Conservation (phyloP, 2,888 invertebrate species). For the Eilema caniola region DNA sequence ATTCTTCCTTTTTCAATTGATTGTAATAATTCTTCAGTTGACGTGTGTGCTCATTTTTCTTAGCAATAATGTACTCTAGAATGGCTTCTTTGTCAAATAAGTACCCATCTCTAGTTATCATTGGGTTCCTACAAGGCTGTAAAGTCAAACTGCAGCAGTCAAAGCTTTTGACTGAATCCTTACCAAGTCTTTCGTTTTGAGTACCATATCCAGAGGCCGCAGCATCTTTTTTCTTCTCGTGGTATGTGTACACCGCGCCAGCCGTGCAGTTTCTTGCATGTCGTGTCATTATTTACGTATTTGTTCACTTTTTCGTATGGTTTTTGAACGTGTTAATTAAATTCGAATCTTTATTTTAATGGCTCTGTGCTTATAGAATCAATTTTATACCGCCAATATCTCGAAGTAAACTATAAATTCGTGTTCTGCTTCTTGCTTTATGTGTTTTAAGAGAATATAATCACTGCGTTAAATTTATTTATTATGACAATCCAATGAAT, state of each 20-base stretch:
- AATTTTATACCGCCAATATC: no score
- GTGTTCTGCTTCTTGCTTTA: no score
- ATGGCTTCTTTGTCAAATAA: constrained; percentile 99
- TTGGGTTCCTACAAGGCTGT: constrained; percentile 98
- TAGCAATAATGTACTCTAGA: constrained; percentile 96
- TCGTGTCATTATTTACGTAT: constrained; percentile 90
- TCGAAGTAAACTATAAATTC: no score
- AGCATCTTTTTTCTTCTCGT: constrained; percentile 98
- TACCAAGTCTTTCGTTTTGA: constrained; percentile 94
- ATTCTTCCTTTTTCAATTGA: constrained; percentile 92
- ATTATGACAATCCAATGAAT: no score
- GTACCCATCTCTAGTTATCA: constrained; percentile 94
- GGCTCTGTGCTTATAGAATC: background rate
- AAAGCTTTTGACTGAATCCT: constrained; percentile 96
- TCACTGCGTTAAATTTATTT: no score
- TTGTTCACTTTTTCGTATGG: background rate
- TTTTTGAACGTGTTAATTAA: background rate
- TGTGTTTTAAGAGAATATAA: no score
- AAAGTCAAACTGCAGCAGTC: constrained; percentile 99
- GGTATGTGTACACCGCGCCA: constrained; percentile 99
- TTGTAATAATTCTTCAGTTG: constrained; percentile 97
- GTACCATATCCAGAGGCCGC: constrained; percentile 97
- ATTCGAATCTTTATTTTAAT: background rate
- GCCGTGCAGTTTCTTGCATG: constrained; percentile 99
- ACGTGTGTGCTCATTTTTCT: constrained; percentile 96